Conservation (phyloP, 2,113 vertebrate species). For the Labeo rohita region DNA sequence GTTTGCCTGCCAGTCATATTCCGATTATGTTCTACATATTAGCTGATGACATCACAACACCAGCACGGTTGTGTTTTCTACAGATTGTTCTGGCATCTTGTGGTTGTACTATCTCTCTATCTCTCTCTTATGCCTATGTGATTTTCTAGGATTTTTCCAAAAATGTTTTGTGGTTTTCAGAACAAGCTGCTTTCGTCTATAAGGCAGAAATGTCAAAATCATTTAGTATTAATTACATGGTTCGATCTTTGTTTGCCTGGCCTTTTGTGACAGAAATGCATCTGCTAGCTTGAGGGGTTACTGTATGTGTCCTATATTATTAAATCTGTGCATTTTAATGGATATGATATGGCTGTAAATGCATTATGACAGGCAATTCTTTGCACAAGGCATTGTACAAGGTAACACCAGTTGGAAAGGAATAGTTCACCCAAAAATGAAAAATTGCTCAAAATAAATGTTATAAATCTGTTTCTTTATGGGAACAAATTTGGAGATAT, state of each 20-base stretch:
- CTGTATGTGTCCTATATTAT: conserved; percentile 13
- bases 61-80: conserved; percentile 25
- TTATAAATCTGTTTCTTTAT: background rate
- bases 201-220: background rate
- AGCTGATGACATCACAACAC: conserved; percentile 21
- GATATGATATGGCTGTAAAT: conserved; percentile 19
- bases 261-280: background rate
- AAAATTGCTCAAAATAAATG: background rate
- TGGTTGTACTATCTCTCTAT: conserved; percentile 1
- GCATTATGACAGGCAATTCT: background rate
- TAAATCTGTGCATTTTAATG: background rate
- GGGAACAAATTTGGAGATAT: background rate
- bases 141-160: conserved; percentile 33
- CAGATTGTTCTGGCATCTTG: conserved; percentile 18
- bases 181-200: conserved; percentile 16
- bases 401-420: background rate
- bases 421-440: background rate
- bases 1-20: background rate
- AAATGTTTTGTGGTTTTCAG: conserved; percentile 13
- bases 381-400: background rate
- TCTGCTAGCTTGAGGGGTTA: conserved; percentile 1
- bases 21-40: background rate
- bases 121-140: background rate
- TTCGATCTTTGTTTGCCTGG: background rate
- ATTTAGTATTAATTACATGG: background rate